Conservation (phyloP, 2,797 vertebrate genomes). For the Menidia menidia region DNA sequence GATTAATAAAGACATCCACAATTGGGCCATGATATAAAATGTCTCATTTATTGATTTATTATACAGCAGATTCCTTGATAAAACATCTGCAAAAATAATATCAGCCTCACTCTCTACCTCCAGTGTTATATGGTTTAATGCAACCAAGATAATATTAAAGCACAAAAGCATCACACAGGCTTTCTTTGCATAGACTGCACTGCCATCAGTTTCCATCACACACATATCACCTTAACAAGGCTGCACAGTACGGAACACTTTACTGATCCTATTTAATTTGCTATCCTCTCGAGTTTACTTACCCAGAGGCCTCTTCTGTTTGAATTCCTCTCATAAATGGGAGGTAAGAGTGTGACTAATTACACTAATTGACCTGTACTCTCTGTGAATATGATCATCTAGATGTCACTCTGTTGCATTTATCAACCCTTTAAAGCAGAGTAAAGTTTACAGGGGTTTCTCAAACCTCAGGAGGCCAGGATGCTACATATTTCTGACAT, state of each 20-base stretch:
- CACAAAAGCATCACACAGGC: slow-evolving; percentile 65
- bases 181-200: slow-evolving; percentile 78
- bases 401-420: slow-evolving; percentile 51
- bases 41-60: slow-evolving; percentile 78
- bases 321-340: slow-evolving; percentile 56
- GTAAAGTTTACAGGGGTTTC: slow-evolving; percentile 46
- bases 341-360: slow-evolving; percentile 68
- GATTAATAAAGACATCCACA: slow-evolving; percentile 37
- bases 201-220: slow-evolving; percentile 48
- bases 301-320: slow-evolving; percentile 58
- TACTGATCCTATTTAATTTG: slow-evolving; percentile 59
- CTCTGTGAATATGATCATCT: slow-evolving; percentile 50
- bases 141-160: slow-evolving; percentile 63
- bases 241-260: slow-evolving; percentile 45
- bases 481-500: slow-evolving; percentile 44
- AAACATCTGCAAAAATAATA: slow-evolving; percentile 84
- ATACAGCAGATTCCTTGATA: slow-evolving; percentile 82
- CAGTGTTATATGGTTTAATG: slow-evolving; percentile 62
- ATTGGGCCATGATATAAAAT: slow-evolving; percentile 75
- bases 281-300: slow-evolving; percentile 62
- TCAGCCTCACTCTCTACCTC: slow-evolving; percentile 61
- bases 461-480: slow-evolving; percentile 34
- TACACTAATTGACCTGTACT: slow-evolving; percentile 68
- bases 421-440: slow-evolving; percentile 40
- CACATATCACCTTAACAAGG: slow-evolving; percentile 46